Percentiles rank a stretch among this genome's conserved stretches.
Evolutionary conservation across 2,113 vertebrate genomes (phyloP).

Genomic region (Cyanoderma ruficeps): DNA sequence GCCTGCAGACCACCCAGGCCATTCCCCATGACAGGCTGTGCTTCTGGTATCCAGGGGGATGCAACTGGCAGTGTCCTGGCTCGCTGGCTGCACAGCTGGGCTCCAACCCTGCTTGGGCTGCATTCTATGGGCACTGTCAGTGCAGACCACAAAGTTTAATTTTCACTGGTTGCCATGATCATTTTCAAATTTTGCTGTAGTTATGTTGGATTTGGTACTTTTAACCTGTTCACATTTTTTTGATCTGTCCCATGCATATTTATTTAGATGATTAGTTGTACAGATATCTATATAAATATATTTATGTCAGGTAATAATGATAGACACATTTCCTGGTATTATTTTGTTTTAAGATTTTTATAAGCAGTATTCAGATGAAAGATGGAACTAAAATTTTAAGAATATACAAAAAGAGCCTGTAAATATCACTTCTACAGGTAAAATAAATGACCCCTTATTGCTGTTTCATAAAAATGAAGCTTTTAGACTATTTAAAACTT

Average conservation of each 20-base stretch:
- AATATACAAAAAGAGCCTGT: background rate
- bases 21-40: background rate
- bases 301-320: background rate
- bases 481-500: background rate
- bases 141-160: background rate
- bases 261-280: background rate
- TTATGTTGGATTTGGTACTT: background rate
- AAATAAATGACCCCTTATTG: background rate
- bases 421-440: background rate
- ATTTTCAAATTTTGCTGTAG: background rate
- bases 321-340: background rate
- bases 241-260: background rate
- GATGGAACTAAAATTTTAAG: background rate
- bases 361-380: background rate
- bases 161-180: background rate
- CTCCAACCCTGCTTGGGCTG: background rate
- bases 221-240: background rate
- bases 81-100: background rate
- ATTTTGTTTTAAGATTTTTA: background rate
- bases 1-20: background rate
- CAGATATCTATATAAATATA: background rate
- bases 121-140: fast-evolving
- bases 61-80: background rate
- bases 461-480: background rate
- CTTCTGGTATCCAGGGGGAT: background rate